Conservation (phyloP, 2,888 invertebrate species). For the Sipha maydis region DNA sequence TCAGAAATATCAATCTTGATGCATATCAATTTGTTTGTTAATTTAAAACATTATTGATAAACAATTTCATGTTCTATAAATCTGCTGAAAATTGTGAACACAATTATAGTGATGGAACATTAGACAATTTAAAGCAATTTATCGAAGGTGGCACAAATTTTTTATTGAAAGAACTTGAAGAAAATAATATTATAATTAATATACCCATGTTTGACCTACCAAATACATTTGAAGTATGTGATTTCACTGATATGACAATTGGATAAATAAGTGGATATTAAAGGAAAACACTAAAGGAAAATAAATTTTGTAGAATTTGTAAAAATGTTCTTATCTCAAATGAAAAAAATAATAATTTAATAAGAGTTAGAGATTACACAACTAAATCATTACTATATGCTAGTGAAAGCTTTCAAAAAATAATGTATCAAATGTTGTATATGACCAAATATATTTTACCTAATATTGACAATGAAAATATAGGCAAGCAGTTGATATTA, state of each 20-base stretch:
- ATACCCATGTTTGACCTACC: too few species aligned
- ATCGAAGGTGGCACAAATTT: conserved; percentile 5
- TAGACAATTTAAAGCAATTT: conserved; percentile 21
- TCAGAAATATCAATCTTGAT: conserved; percentile 29
- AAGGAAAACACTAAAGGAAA: not conserved
- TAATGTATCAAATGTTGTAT: too few species aligned
- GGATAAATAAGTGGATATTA: not conserved
- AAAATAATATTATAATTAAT: too few species aligned
- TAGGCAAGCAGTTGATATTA: conserved; percentile 24
- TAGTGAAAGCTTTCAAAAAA: too few species aligned
- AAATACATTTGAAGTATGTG: not conserved
- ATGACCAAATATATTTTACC: too few species aligned
- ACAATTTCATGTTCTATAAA: conserved; percentile 11
- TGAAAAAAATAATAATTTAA: not conserved
- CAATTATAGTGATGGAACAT: not conserved
- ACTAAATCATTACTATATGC: not conserved
- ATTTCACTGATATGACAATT: conserved; percentile 4
- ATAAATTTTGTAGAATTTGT: too few species aligned
- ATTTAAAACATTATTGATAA: conserved; percentile 39
- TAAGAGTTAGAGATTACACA: not conserved
- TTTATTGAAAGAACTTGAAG: too few species aligned
- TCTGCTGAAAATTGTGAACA: conserved; percentile 22
- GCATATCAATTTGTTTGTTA: conserved; percentile 33
- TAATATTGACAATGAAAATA: not conserved
- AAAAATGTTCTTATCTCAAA: not conserved